Conservation (phyloP, 2,797 vertebrate species). For the Lophotriccus pileatus region DNA sequence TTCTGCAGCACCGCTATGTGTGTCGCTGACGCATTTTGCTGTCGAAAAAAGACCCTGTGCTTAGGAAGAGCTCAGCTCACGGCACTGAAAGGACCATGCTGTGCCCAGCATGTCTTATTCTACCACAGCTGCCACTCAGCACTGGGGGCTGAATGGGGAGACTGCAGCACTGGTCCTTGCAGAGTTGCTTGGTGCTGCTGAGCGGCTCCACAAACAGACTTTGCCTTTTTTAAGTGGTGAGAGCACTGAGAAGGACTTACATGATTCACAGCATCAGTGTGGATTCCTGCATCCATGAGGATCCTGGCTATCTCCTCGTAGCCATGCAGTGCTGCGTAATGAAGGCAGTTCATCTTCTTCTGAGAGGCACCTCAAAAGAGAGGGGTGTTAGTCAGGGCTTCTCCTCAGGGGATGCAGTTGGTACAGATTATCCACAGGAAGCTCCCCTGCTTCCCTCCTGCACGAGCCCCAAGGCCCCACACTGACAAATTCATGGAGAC, state of each 20-base stretch:
- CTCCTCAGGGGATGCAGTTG: background rate
- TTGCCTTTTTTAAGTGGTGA: background rate
- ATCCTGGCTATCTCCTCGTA: slow-evolving; percentile 72
- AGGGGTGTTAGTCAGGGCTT: background rate
- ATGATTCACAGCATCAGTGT: slow-evolving; percentile 74
- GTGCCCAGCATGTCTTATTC: background rate
- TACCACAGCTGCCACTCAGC: background rate
- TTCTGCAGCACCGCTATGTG: slow-evolving; percentile 83
- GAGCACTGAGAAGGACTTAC: slow-evolving; percentile 67
- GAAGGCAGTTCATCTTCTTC: slow-evolving; percentile 85
- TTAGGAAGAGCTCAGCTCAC: background rate
- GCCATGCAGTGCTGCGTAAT: slow-evolving; percentile 79
- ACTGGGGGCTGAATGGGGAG: rapidly evolving
- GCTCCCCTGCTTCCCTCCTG: background rate
- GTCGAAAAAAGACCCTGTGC: background rate
- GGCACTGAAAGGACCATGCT: background rate
- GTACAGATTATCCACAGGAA: background rate
- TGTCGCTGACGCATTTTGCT: slow-evolving; percentile 81
- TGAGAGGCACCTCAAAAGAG: slow-evolving; percentile 44
- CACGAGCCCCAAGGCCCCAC: background rate
- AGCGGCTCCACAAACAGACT: background rate
- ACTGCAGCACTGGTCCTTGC: background rate
- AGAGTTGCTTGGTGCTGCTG: background rate
- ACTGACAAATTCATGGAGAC: background rate
- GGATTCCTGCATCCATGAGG: slow-evolving; percentile 80